phyloP scores from a whole-genome alignment of 2,113 vertebrate species.

The Kryptolebias marmoratus region DNA sequence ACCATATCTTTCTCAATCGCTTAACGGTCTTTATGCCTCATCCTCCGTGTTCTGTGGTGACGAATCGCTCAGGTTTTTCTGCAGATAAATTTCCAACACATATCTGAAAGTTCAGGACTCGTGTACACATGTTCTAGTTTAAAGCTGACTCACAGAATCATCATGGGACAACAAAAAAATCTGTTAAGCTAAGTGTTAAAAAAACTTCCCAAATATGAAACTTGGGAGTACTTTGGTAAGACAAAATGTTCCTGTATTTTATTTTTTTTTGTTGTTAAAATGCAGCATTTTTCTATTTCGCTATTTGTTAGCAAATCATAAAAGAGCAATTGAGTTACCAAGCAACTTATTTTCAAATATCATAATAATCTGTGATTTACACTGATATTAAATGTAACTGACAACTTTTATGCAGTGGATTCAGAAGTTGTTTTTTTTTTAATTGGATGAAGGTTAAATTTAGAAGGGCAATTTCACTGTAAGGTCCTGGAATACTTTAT shows the following conservation, averaged over 20 bases:
- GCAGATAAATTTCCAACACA: not conserved
- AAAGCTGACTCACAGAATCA: not conserved
- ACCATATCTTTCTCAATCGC: constrained; percentile 40
- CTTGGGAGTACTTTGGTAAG: not conserved
- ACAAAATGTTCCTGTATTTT: not conserved
- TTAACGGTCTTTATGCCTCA: constrained; percentile 16
- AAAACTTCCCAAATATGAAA: not conserved
- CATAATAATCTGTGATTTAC: too few relatives aligned
- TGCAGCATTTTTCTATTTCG: not conserved
- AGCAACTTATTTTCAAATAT: too few relatives aligned
- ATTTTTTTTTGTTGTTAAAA: not conserved
- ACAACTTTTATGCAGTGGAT: too few relatives aligned
- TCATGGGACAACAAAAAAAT: constrained; percentile 8
- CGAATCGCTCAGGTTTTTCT: constrained; percentile 12
- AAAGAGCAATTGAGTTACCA: too few relatives aligned
- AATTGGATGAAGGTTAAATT: too few relatives aligned
- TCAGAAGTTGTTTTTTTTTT: too few relatives aligned
- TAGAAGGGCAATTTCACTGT: too few relatives aligned
- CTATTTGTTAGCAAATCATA: too few relatives aligned
- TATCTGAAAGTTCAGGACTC: constrained; percentile 2
- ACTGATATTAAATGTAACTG: too few relatives aligned
- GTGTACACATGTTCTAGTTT: constrained; percentile 7
- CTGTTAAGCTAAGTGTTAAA: not conserved
- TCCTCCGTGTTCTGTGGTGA: constrained; percentile 13
- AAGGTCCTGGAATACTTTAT: too few relatives aligned